Percentiles rank a stretch among this genome's conserved stretches.
phyloP scores from a whole-genome alignment of 2,113 vertebrate genomes.

The Labrus mixtus region DNA sequence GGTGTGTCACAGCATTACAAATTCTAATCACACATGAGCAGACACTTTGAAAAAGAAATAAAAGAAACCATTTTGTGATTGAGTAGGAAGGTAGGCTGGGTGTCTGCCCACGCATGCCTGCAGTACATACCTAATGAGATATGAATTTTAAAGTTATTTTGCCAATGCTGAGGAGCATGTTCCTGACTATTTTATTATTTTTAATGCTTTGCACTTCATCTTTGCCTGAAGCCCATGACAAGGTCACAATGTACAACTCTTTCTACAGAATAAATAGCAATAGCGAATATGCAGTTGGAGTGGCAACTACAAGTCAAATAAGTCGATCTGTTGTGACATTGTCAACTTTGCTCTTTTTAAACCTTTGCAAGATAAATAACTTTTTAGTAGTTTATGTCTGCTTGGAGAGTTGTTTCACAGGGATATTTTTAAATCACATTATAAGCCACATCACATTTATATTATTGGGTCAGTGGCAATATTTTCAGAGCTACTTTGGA shows the following conservation, averaged over 20 bases:
- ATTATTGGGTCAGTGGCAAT: background rate
- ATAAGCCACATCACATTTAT: constrained; percentile 8
- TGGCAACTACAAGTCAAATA: background rate
- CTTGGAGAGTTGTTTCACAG: background rate
- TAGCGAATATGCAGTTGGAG: background rate
- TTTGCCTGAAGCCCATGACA: constrained; percentile 24
- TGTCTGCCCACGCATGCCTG: background rate
- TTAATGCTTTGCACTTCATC: constrained; percentile 18
- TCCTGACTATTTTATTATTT: constrained; percentile 22
- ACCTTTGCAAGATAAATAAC: background rate
- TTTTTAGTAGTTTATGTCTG: background rate
- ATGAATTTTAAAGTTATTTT: constrained; percentile 14
- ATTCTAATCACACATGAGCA: constrained; percentile 7
- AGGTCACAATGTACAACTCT: constrained; percentile 29
- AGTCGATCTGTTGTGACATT: constrained; percentile 11
- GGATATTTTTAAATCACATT: constrained; percentile 2
- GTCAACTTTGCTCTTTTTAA: background rate
- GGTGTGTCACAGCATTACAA: background rate
- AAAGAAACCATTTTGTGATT: constrained; percentile 4
- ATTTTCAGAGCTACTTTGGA: constrained; percentile 20
- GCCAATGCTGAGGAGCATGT: constrained; percentile 7
- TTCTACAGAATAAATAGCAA: background rate
- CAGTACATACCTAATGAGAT: constrained; percentile 6
- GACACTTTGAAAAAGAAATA: background rate
- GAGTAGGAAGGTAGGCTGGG: background rate